These are phyloP conservation scores for Drosophila mojavensis DNA, from an alignment of 1,140 invertebrate species.

Conservation along the genomic window DNA sequence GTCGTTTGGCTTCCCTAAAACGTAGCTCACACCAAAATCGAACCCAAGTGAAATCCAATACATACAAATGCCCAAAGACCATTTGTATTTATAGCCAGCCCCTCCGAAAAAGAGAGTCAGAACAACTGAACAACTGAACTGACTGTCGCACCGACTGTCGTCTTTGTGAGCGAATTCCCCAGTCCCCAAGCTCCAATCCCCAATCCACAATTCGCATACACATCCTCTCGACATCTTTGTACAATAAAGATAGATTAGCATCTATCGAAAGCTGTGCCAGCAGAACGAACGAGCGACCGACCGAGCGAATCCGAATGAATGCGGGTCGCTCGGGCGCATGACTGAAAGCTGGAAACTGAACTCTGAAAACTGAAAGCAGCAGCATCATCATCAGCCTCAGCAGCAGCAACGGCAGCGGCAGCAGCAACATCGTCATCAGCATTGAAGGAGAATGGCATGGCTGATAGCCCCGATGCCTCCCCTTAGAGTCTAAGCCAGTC, in stretches of 20 bases:
- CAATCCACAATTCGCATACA: constrained; percentile 45
- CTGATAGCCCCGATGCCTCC: constrained; percentile 18
- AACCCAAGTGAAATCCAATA: constrained; percentile 65
- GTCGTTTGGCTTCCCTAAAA: constrained; percentile 26
- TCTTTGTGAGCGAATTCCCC: constrained; percentile 48
- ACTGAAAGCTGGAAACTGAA: constrained; percentile 49
- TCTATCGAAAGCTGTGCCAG: constrained; percentile 71
- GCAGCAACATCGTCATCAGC: constrained; percentile 21
- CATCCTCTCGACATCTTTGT: constrained; percentile 75
- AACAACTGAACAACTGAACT: constrained; percentile 34
- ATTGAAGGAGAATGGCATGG: constrained; percentile 15
- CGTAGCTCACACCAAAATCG: constrained; percentile 56
- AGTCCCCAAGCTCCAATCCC: not conserved
- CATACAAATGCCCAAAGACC: constrained; percentile 51
- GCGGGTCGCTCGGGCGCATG: constrained; percentile 40
- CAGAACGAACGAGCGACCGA: constrained; percentile 52
- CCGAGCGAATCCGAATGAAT: constrained; percentile 4
- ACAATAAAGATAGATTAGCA: constrained; percentile 79
- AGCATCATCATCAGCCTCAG: constrained; percentile 30
- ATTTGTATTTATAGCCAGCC: constrained; percentile 68
- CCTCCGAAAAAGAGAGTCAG: constrained; percentile 40
- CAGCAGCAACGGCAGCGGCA: not conserved
- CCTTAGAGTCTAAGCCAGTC: constrained; percentile 62
- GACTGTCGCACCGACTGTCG: constrained; percentile 32
- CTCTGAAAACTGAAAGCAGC: constrained; percentile 41